These are phyloP conservation scores for Crocuta crocuta DNA, from an alignment of 2,113 vertebrate species.

Conservation along the genomic window DNA sequence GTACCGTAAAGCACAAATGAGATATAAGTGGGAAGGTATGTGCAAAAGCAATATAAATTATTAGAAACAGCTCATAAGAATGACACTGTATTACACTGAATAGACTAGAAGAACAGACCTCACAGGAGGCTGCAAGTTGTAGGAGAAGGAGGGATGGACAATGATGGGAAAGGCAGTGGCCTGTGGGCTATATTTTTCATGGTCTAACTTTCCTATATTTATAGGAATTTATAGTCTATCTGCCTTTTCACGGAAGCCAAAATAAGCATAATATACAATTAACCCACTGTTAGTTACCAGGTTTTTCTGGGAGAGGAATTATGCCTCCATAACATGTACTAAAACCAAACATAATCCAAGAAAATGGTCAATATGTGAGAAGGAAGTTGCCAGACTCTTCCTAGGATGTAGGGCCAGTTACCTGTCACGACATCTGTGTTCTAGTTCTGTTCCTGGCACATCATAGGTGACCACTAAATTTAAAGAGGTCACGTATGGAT, in stretches of 20 bases:
- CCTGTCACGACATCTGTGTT: accelerated
- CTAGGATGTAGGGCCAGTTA: background rate
- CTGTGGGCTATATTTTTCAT: accelerated
- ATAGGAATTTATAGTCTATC: background rate
- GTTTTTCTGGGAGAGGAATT: background rate
- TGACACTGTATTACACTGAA: background rate
- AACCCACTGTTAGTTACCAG: background rate
- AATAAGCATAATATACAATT: background rate
- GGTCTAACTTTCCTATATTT: background rate
- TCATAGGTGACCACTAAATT: background rate
- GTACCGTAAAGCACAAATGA: background rate
- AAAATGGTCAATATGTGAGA: background rate
- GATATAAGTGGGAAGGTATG: background rate
- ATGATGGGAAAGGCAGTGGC: background rate
- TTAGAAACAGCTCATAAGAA: background rate
- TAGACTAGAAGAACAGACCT: background rate
- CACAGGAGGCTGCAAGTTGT: background rate
- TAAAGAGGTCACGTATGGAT: background rate
- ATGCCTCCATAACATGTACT: background rate
- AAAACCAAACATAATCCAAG: background rate
- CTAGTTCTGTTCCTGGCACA: background rate
- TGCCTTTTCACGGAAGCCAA: background rate
- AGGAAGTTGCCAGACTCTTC: background rate
- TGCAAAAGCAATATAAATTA: background rate
- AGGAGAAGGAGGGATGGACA: background rate